A percentile compares a stretch with the other conserved stretches of the same genome.
Evolutionary conservation across 2,797 vertebrate genomes (phyloP).

Genomic region (Paedocypris micromegethes): DNA sequence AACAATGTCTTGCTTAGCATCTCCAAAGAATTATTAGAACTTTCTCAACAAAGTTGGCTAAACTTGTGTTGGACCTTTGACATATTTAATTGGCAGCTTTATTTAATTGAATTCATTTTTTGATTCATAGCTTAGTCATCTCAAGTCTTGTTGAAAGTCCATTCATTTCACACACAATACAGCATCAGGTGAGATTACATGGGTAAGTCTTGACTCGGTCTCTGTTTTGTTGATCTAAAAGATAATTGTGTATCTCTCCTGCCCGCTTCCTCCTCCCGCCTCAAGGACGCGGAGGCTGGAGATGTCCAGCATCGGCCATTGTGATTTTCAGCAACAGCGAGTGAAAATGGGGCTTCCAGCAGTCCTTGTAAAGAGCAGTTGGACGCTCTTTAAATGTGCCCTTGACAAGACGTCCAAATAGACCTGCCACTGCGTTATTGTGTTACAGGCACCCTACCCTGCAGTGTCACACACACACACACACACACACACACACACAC

Average conservation of each 20-base stretch:
- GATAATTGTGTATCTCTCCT: slow-evolving; percentile 54
- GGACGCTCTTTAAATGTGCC: slow-evolving; percentile 57
- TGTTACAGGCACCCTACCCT: slow-evolving; percentile 51
- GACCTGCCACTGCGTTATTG: slow-evolving; percentile 67
- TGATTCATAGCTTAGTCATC: not conserved
- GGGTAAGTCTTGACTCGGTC: slow-evolving; percentile 52
- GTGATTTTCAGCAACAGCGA: slow-evolving; percentile 55
- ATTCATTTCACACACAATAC: slow-evolving; percentile 15
- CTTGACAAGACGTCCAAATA: slow-evolving; percentile 64
- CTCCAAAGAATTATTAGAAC: too few relatives aligned
- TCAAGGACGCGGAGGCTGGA: slow-evolving; percentile 61
- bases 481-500: slow-evolving; percentile 29
- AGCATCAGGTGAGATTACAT: slow-evolving; percentile 34
- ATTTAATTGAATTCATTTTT: too few relatives aligned
- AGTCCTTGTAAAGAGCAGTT: slow-evolving; percentile 57
- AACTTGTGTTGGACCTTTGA: too few relatives aligned
- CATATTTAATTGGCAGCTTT: too few relatives aligned
- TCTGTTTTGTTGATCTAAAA: slow-evolving; percentile 54
- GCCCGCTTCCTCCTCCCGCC: slow-evolving; percentile 46
- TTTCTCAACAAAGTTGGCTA: too few relatives aligned
- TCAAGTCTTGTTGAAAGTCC: slow-evolving; percentile 25
- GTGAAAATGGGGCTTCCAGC: slow-evolving; percentile 59
- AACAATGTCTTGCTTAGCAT: too few relatives aligned
- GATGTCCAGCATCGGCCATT: slow-evolving; percentile 55
- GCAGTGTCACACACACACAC: slow-evolving; percentile 6